These are phyloP conservation scores for Psilopsiagon aurifrons DNA, from an alignment of 2,113 vertebrate genomes.

Conservation along the genomic window DNA sequence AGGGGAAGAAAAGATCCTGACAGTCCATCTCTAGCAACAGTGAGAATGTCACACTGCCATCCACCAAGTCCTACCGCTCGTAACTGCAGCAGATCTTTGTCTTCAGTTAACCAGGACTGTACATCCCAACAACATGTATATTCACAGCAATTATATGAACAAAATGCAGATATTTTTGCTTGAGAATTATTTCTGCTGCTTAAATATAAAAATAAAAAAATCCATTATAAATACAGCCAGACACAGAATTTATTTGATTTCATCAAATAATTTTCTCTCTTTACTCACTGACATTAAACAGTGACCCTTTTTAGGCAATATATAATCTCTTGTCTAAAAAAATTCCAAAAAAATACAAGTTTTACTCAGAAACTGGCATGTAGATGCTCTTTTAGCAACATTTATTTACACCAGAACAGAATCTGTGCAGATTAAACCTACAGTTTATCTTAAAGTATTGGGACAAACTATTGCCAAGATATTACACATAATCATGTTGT, in stretches of 20 bases:
- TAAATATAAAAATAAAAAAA: not conserved
- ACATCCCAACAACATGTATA: not conserved
- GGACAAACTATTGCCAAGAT: not conserved
- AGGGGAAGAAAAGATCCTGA: not conserved
- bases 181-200: not conserved
- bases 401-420: not conserved
- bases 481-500: not conserved
- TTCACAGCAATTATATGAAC: not conserved
- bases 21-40: not conserved
- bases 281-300: not conserved
- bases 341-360: not conserved
- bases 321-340: not conserved
- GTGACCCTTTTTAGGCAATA: not conserved
- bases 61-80: not conserved
- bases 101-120: not conserved
- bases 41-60: not conserved
- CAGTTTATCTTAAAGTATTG: not conserved
- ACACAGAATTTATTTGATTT: not conserved
- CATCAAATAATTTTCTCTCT: not conserved
- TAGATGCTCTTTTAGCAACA: not conserved
- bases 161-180: not conserved
- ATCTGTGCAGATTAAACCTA: not conserved
- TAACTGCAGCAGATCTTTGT: not conserved
- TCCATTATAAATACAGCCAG: not conserved
- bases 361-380: not conserved